Percentiles rank a stretch among this genome's conserved stretches.
Evolutionary conservation across 2,888 invertebrate species (phyloP).

Genomic region (Torymus auratus): DNA sequence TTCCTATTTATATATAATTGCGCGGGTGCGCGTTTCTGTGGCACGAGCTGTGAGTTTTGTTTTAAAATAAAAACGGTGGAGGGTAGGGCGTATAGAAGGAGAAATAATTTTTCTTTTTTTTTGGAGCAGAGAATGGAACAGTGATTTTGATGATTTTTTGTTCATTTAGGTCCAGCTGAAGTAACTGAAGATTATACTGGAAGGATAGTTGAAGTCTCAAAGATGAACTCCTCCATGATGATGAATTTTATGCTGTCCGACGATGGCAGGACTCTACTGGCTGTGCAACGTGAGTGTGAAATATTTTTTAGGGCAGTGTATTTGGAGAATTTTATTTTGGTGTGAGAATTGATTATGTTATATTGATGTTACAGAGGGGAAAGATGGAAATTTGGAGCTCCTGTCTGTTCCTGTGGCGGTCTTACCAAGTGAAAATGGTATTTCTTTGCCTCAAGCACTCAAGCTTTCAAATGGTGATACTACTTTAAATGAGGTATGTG

Average conservation of each 20-base stretch:
- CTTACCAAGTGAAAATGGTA: conserved; percentile 63
- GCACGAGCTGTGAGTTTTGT: too few relatives aligned
- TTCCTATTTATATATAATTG: too few relatives aligned
- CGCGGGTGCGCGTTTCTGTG: too few relatives aligned
- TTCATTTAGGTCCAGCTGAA: too few relatives aligned
- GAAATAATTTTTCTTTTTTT: too few relatives aligned
- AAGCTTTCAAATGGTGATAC: conserved; percentile 41
- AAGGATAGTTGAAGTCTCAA: not conserved
- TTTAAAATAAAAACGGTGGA: too few relatives aligned
- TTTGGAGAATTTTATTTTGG: not conserved
- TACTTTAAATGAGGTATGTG: conserved; percentile 18
- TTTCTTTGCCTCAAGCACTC: conserved; percentile 56
- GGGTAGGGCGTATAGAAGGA: too few relatives aligned
- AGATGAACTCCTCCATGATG: conserved; percentile 59
- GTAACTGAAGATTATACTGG: not conserved
- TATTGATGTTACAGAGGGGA: conserved; percentile 62
- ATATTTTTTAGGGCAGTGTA: conserved; percentile 14
- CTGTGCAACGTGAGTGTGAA: conserved; percentile 66
- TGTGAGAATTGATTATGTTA: not conserved
- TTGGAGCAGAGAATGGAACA: too few relatives aligned
- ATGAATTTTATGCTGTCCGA: conserved; percentile 70
- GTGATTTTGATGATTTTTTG: too few relatives aligned
- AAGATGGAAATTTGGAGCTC: conserved; percentile 68
- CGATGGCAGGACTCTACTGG: conserved; percentile 69
- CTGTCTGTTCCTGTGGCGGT: conserved; percentile 67